Evolutionary conservation across 2,888 invertebrate species (phyloP).

Genomic region (Taphrorychus bicolor): DNA sequence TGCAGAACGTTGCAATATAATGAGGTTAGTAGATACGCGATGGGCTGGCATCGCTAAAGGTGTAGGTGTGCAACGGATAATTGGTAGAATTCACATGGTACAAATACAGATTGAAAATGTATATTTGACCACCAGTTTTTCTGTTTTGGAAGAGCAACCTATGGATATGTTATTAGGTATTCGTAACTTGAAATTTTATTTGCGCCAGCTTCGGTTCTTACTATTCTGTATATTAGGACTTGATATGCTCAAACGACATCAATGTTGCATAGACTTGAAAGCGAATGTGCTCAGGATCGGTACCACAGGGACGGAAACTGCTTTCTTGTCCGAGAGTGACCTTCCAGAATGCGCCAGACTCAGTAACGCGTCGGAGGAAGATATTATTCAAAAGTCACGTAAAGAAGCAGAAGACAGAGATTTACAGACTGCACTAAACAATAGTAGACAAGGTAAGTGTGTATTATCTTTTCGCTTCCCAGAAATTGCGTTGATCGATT

Average conservation of each 20-base stretch:
- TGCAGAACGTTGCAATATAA: slow-evolving; percentile 93
- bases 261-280: slow-evolving; percentile 93
- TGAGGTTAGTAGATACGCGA: slow-evolving; percentile 86
- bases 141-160: slow-evolving; percentile 94
- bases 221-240: slow-evolving; percentile 79
- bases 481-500: neutral
- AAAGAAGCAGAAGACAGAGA: slow-evolving; percentile 72
- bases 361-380: slow-evolving; percentile 72
- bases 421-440: slow-evolving; percentile 75
- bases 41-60: slow-evolving; percentile 98
- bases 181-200: neutral
- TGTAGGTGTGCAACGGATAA: slow-evolving; percentile 94
- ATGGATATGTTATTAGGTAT: slow-evolving; percentile 91
- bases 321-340: slow-evolving; percentile 81
- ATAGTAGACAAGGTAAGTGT: slow-evolving; percentile 62
- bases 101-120: slow-evolving; percentile 95
- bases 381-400: slow-evolving; percentile 60
- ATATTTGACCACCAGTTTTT: slow-evolving; percentile 94
- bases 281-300: slow-evolving; percentile 89
- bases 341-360: slow-evolving; percentile 83
- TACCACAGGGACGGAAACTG: slow-evolving; percentile 91
- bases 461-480: no score
- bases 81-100: slow-evolving; percentile 96
- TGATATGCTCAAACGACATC: slow-evolving; percentile 97
- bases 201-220: no score